Evolutionary conservation across 2,888 invertebrate species (phyloP).

Genomic region (Sussaba pulchella): DNA sequence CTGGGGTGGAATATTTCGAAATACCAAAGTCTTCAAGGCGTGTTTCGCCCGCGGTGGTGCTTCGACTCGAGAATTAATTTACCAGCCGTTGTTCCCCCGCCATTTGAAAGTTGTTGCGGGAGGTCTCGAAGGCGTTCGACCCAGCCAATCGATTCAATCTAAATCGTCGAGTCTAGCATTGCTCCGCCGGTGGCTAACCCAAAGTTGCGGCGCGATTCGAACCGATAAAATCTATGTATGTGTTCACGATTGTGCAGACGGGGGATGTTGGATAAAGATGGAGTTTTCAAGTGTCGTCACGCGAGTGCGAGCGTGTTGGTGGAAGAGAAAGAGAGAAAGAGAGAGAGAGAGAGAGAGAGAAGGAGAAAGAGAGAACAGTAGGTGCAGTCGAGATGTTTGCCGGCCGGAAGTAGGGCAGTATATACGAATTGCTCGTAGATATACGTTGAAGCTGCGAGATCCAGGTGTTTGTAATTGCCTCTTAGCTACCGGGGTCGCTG

Average conservation of each 20-base stretch:
- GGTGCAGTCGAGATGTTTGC: slow-evolving; percentile 16
- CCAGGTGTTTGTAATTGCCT: slow-evolving; percentile 71
- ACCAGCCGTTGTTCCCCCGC: slow-evolving; percentile 15
- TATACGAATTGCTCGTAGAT: slow-evolving; percentile 43
- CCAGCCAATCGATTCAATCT: slow-evolving; percentile 58
- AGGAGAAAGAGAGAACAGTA: not conserved
- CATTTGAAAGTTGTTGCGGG: slow-evolving; percentile 19
- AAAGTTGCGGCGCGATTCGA: slow-evolving; percentile 51
- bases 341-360: slow-evolving; percentile 42
- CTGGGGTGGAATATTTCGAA: too few relatives aligned
- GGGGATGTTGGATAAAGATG: slow-evolving; percentile 20
- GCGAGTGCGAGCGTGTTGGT: slow-evolving; percentile 6
- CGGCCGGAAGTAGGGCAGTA: slow-evolving; percentile 22
- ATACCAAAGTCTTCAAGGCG: too few relatives aligned
- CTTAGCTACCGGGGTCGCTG: slow-evolving; percentile 38
- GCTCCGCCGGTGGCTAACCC: slow-evolving; percentile 32
- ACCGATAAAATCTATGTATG: slow-evolving; percentile 41
- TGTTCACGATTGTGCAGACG: not conserved
- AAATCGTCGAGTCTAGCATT: slow-evolving; percentile 42
- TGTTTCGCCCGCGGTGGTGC: not conserved
- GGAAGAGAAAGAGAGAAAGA: slow-evolving; percentile 26
- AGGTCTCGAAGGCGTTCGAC: slow-evolving; percentile 34
- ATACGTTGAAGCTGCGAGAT: slow-evolving; percentile 37
- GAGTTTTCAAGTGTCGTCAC: slow-evolving; percentile 54
- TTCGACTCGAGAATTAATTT: slow-evolving; percentile 47